Evolutionary conservation across 2,113 vertebrate species (phyloP).

Genomic region (Nipponia nippon): DNA sequence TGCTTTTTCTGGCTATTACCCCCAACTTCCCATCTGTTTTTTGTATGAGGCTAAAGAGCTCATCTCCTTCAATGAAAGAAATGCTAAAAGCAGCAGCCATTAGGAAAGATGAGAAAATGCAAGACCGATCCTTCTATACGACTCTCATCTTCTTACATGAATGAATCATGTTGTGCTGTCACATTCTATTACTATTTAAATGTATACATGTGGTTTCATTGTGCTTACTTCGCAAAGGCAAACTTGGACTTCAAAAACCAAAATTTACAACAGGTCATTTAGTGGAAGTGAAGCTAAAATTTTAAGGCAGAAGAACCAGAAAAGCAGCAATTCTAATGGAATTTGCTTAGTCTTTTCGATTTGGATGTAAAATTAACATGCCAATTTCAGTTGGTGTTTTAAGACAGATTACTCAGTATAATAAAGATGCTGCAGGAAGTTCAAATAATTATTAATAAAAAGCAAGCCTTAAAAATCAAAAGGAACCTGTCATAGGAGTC

Average conservation of each 20-base stretch:
- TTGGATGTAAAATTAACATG: not conserved
- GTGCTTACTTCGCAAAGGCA: not conserved
- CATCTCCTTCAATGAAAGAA: not conserved
- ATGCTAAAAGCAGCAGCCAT: not conserved
- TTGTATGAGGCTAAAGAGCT: not conserved
- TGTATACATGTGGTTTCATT: not conserved
- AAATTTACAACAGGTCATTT: not conserved
- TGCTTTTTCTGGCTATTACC: not conserved
- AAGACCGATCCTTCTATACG: not conserved
- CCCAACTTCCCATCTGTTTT: not conserved
- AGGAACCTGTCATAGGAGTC: not conserved
- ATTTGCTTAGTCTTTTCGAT: not conserved
- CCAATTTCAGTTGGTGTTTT: not conserved
- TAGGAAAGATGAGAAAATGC: not conserved
- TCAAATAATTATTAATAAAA: not conserved
- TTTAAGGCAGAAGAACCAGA: not conserved
- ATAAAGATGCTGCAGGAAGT: not conserved
- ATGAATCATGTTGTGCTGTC: slow-evolving; percentile 3
- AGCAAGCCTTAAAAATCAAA: not conserved
- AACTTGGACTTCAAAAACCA: not conserved
- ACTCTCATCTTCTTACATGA: not conserved
- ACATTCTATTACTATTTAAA: not conserved
- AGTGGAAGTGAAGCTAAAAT: not conserved
- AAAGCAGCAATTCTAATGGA: not conserved
- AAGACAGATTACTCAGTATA: not conserved